phyloP scores from a whole-genome alignment of 2,888 invertebrate genomes.

The Eudemis profundana region DNA sequence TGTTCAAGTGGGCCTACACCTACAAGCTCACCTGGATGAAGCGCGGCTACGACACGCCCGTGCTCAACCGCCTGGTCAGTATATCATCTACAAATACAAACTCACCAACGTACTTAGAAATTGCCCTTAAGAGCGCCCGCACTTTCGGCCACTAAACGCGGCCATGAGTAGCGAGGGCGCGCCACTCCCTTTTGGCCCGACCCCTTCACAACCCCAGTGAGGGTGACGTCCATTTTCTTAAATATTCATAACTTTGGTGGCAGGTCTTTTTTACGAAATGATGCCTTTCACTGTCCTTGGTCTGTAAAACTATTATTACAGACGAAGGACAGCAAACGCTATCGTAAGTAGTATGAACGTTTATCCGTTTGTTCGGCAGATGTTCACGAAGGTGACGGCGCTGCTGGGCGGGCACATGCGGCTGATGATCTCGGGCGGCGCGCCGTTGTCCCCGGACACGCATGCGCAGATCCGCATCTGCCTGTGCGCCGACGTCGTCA shows the following conservation, averaged over 20 bases:
- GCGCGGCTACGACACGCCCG: conserved; percentile 92
- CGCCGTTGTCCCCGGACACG: conserved; percentile 97
- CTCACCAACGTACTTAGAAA: no score
- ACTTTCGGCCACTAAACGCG: no score
- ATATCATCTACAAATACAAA: not conserved
- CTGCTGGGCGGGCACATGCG: conserved; percentile 96
- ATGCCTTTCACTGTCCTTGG: no score
- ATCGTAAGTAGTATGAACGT: not conserved
- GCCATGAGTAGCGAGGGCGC: no score
- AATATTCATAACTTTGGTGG: no score
- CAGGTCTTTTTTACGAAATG: no score
- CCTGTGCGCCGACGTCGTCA: conserved; percentile 94
- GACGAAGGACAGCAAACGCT: no score
- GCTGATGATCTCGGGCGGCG: conserved; percentile 96
- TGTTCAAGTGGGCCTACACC: conserved; percentile 97
- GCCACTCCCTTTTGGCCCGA: no score
- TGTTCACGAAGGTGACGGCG: conserved; percentile 83
- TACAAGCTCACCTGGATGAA: conserved; percentile 96
- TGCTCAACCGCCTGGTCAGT: conserved; percentile 82
- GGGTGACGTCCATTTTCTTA: no score
- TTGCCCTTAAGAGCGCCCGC: no score
- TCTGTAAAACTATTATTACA: no score
- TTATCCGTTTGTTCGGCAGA: conserved; percentile 55
- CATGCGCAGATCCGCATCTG: conserved; percentile 94
- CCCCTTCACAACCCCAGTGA: no score